Percentiles rank a stretch among this genome's conserved stretches.
phyloP scores from a whole-genome alignment of 2,888 invertebrate species.

The Cylindroiulus punctatus region DNA sequence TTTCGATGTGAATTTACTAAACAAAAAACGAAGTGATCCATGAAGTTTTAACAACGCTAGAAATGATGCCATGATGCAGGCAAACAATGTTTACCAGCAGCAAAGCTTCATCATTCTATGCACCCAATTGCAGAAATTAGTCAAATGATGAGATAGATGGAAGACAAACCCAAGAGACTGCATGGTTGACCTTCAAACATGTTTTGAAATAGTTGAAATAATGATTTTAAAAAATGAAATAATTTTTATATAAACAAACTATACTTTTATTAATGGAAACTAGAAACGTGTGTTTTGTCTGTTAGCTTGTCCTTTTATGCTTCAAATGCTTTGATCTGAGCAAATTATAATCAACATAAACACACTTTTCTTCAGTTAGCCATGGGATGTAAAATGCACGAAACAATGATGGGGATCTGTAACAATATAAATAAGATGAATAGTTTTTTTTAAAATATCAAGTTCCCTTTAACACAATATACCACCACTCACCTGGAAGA shows the following conservation, averaged over 20 bases:
- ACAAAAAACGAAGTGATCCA: too few relatives aligned
- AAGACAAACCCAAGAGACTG: background rate
- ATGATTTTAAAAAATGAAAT: background rate
- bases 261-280: background rate
- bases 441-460: slow-evolving; percentile 26
- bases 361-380: slow-evolving; percentile 62
- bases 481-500: slow-evolving; percentile 62
- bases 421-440: slow-evolving; percentile 55
- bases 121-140: too few relatives aligned
- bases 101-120: too few relatives aligned
- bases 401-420: slow-evolving; percentile 63
- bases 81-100: too few relatives aligned
- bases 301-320: background rate
- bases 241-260: background rate
- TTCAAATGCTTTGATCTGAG: slow-evolving; percentile 56
- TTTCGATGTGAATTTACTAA: too few relatives aligned
- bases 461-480: background rate
- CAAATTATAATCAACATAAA: slow-evolving; percentile 61
- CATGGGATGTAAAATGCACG: slow-evolving; percentile 69
- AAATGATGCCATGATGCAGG: too few relatives aligned
- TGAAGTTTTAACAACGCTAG: too few relatives aligned
- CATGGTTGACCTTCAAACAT: background rate
- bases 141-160: background rate
- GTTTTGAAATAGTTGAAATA: background rate
- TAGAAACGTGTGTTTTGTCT: background rate